Evolutionary conservation across 2,797 vertebrate species (phyloP).

Genomic region (Hybognathus amarus): DNA sequence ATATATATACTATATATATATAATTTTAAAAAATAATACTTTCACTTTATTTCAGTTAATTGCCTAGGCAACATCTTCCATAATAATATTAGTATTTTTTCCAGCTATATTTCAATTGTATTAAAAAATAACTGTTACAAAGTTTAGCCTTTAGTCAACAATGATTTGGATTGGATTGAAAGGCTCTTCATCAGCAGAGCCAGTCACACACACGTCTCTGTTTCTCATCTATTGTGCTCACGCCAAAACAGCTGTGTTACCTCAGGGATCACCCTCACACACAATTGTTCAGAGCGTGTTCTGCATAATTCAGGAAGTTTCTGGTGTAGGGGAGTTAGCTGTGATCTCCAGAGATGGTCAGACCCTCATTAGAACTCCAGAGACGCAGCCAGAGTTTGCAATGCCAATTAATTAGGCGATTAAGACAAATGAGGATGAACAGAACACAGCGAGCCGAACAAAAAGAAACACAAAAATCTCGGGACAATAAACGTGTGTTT

Average conservation of each 20-base stretch:
- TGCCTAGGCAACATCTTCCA: background rate
- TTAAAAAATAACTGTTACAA: no score
- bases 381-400: slow-evolving; percentile 54
- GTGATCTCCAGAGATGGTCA: slow-evolving; percentile 60
- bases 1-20: no score
- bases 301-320: slow-evolving; percentile 64
- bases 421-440: slow-evolving; percentile 61
- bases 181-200: background rate
- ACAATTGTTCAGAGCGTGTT: slow-evolving; percentile 68
- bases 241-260: slow-evolving; percentile 37
- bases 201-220: slow-evolving; percentile 2
- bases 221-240: slow-evolving; percentile 26
- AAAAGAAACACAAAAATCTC: slow-evolving; percentile 4
- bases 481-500: slow-evolving; percentile 15
- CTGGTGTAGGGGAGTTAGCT: slow-evolving; percentile 17
- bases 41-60: background rate
- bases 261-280: slow-evolving; percentile 65
- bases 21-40: no score
- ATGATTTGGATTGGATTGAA: background rate
- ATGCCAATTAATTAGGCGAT: slow-evolving; percentile 68
- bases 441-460: slow-evolving; percentile 22
- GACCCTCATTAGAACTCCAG: slow-evolving; percentile 58
- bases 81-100: background rate
- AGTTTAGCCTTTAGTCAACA: background rate
- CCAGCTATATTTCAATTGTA: background rate